Evolutionary conservation across 2,113 vertebrate genomes (phyloP), one percentile per base, ranked within the genome.

Genomic region (Oenanthe oenanthe): DNA sequence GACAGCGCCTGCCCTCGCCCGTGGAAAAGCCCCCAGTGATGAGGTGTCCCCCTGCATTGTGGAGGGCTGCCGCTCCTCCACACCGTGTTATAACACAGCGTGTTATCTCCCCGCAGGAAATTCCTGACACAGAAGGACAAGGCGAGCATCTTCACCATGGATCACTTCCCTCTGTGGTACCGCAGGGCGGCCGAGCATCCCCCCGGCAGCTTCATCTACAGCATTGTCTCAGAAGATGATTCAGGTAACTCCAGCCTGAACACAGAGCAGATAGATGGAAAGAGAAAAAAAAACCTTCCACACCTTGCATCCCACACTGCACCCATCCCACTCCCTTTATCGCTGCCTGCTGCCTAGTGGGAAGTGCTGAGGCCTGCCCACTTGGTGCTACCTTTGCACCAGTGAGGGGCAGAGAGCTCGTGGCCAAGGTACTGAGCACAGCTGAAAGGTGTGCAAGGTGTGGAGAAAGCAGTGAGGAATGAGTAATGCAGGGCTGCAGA

Each of bases 121-220:
- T 99, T 99, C 97, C 98, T 99, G 97, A 98, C 98, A 1, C 92
- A 95, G 29, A 96, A 97, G 32, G 99, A 99, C 36, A 98, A 98
- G 85, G 98, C 98, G 89, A 99, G 98, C 61, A 97, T 99, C 91
- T 99, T 99, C 98, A 99, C 99, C 15, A 96, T 99, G 98, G 99
- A 99, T 95, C 98, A 98, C 96, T 99, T 99, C 93, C 99, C 99
- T 1, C 96, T 99, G 89, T 99, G 99, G 99, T 99, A 99, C 96
- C 98, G 99, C 47, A 98, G 98, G 91, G 99, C 99, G 1, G 98
- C 98, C 0, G 99, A 99, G 91, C 97, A 98, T 86, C 98, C 98
- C 36, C 90, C 98, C 0, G 99, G 99, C 79, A 98, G 98, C 96
- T 99, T 99, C 97, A 96, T 99, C 77, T 99, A 99, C 97, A 98